phyloP scores from a whole-genome alignment of 2,888 invertebrate species.

The Lasioglossum calceatum region DNA sequence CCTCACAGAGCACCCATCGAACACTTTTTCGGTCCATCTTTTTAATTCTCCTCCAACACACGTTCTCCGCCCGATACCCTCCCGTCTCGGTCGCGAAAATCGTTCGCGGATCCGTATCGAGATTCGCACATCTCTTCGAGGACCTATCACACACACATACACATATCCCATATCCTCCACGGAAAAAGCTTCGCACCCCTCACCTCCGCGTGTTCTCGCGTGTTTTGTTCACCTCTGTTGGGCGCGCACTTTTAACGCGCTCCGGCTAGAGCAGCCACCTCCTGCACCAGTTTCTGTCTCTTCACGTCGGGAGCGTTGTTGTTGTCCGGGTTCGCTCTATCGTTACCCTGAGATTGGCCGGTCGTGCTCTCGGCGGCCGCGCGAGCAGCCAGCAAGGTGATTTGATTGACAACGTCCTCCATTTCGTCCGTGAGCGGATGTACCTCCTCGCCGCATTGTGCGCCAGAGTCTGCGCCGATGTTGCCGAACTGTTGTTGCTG shows the following conservation, averaged over 20 bases:
- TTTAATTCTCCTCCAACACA: neutral
- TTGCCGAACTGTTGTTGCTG: constrained; percentile 58
- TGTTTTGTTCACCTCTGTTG: neutral
- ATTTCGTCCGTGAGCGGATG: constrained; percentile 89
- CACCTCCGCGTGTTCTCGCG: neutral
- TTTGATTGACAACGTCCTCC: constrained; percentile 94
- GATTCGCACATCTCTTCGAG: neutral
- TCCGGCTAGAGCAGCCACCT: constrained; percentile 79
- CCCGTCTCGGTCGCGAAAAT: neutral
- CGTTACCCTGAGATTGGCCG: constrained; percentile 64
- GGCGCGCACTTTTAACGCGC: constrained; percentile 72
- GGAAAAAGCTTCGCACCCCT: neutral
- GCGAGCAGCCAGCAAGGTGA: constrained; percentile 90
- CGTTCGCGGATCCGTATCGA: neutral
- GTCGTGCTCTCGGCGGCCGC: constrained; percentile 88
- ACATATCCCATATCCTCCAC: neutral
- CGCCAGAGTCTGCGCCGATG: constrained; percentile 72
- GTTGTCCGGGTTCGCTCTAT: constrained; percentile 76
- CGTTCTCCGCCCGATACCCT: constrained; percentile 3
- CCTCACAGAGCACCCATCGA: constrained; percentile 50
- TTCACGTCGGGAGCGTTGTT: constrained; percentile 81
- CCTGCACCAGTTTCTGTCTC: constrained; percentile 80
- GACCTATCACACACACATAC: constrained; percentile 1
- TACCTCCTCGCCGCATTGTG: constrained; percentile 79
- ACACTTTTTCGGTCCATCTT: constrained; percentile 35